phyloP scores from a whole-genome alignment of 2,113 vertebrate genomes.

The Tetrao urogallus region DNA sequence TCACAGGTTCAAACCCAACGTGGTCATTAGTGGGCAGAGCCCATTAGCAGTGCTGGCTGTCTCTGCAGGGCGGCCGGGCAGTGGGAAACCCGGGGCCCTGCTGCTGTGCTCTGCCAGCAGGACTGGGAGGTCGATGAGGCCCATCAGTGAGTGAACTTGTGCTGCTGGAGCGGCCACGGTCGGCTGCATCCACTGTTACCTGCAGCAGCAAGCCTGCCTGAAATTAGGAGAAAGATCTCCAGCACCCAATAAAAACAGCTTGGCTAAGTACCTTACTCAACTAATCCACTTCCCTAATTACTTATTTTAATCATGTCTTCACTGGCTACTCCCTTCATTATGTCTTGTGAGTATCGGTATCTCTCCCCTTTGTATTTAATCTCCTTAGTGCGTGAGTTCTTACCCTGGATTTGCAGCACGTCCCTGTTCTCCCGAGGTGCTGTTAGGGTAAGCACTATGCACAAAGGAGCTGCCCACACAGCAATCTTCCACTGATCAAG shows the following conservation, averaged over 20 bases:
- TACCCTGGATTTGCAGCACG: not conserved
- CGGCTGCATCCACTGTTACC: not conserved
- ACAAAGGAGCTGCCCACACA: not conserved
- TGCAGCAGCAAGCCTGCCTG: not conserved
- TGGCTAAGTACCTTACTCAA: not conserved
- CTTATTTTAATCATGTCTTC: not conserved
- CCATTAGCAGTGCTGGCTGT: not conserved
- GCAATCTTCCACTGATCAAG: not conserved
- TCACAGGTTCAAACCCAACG: slow-evolving; percentile 34
- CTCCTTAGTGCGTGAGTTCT: not conserved
- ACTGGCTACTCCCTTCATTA: not conserved
- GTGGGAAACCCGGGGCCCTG: not conserved
- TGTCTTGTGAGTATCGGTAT: not conserved
- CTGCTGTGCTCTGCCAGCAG: not conserved
- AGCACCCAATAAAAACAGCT: not conserved
- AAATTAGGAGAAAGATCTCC: not conserved
- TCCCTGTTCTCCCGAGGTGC: not conserved
- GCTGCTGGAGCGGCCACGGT: not conserved
- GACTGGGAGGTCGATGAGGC: not conserved
- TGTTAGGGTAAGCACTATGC: not conserved
- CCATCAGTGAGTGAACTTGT: not conserved
- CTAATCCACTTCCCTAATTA: not conserved
- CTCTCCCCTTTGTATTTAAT: not conserved
- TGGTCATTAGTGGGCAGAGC: not conserved
- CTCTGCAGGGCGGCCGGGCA: not conserved